phyloP scores from a whole-genome alignment of 1,140 invertebrate genomes.

The Penaeus vannamei region DNA sequence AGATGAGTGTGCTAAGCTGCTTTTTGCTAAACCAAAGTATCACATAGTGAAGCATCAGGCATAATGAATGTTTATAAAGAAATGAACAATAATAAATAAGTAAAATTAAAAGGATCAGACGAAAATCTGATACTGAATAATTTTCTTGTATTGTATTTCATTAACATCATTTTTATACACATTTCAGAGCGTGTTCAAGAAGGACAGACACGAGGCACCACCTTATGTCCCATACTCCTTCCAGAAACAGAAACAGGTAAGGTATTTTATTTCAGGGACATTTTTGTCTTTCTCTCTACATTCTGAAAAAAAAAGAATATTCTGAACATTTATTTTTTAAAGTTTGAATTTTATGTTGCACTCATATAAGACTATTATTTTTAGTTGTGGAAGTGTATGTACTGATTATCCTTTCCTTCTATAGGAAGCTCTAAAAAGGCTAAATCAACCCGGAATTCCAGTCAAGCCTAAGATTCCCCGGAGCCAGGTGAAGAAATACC shows the following conservation, averaged over 20 bases:
- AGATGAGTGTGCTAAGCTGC: too few relatives aligned
- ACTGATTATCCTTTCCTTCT: background rate
- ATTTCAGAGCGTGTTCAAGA: constrained; percentile 58
- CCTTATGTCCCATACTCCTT: constrained; percentile 56
- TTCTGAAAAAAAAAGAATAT: too few relatives aligned
- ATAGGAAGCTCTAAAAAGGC: constrained; percentile 45
- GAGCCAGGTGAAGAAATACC: constrained; percentile 41
- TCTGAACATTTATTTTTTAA: too few relatives aligned
- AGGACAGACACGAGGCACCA: constrained; percentile 50
- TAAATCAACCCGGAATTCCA: constrained; percentile 37
- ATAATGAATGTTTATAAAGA: too few relatives aligned
- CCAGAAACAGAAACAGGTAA: constrained; percentile 50
- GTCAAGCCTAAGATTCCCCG: constrained; percentile 46
- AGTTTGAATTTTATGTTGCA: too few relatives aligned
- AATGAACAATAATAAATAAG: too few relatives aligned
- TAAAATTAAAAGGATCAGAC: background rate
- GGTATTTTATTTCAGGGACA: background rate
- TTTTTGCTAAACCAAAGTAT: too few relatives aligned
- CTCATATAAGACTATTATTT: too few relatives aligned
- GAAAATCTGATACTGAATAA: background rate
- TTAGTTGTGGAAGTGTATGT: too few relatives aligned
- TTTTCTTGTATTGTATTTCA: background rate
- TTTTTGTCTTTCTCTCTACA: background rate
- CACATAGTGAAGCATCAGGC: too few relatives aligned
- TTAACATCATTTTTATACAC: background rate